Conservation (phyloP, 2,113 vertebrate genomes). For the Bambusicola thoracicus region DNA sequence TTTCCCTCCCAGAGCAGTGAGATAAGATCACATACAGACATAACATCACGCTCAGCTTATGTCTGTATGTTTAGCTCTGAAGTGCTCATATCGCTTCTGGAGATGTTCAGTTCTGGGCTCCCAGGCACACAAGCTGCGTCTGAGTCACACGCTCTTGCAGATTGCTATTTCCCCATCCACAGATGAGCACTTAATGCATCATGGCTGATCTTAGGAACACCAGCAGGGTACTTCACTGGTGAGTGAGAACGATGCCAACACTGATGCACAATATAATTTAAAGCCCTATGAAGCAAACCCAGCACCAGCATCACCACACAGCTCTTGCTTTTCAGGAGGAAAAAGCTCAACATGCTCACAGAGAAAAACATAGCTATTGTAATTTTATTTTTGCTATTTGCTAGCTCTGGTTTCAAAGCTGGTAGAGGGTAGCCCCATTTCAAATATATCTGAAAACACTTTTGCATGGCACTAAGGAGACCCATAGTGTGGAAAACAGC, state of each 20-base stretch:
- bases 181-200: neutral
- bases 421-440: neutral
- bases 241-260: neutral
- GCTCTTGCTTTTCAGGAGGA: neutral
- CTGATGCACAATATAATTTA: neutral
- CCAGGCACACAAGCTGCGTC: neutral
- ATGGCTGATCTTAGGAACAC: neutral
- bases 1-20: neutral
- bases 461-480: neutral
- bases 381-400: neutral
- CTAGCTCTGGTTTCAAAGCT: neutral
- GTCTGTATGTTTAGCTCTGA: neutral
- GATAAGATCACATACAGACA: slow-evolving; percentile 54
- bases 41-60: neutral
- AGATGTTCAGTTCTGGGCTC: neutral
- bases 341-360: neutral
- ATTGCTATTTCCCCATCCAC: neutral
- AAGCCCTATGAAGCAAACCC: neutral
- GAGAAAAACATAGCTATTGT: neutral
- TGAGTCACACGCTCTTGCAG: fast-evolving
- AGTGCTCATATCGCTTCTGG: neutral
- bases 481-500: neutral
- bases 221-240: neutral
- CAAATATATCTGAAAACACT: neutral
- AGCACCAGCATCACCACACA: neutral